phyloP scores from a whole-genome alignment of 1,140 invertebrate species.

The Sarcophaga bullata region DNA sequence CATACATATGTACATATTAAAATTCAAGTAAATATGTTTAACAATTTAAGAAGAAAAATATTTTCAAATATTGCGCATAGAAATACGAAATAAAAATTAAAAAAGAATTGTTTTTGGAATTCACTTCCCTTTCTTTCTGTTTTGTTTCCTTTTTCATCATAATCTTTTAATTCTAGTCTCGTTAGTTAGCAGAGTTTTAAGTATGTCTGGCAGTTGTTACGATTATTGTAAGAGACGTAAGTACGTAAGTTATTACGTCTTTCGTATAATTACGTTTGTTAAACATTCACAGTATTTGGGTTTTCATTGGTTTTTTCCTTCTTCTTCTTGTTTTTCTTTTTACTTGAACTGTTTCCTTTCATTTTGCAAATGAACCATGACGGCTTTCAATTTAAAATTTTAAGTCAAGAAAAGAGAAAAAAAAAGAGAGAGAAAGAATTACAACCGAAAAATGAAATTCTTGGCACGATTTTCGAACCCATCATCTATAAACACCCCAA shows the following conservation, averaged over 20 bases:
- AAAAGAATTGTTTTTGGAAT: background rate
- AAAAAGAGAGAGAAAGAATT: background rate
- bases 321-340: background rate
- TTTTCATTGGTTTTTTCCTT: too few relatives aligned
- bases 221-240: background rate
- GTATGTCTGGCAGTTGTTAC: constrained; percentile 32
- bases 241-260: background rate
- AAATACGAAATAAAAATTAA: background rate
- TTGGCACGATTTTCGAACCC: constrained; percentile 27
- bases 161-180: background rate
- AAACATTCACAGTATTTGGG: background rate
- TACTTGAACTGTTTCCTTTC: background rate
- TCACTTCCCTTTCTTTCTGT: background rate
- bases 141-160: background rate
- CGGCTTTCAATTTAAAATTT: background rate
- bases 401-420: background rate
- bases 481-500: background rate
- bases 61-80: background rate
- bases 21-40: too few relatives aligned
- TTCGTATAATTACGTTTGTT: constrained; percentile 29
- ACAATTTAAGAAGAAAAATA: too few relatives aligned
- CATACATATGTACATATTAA: too few relatives aligned
- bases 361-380: constrained; percentile 34
- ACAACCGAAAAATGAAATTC: constrained; percentile 17
- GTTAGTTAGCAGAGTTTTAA: background rate